Evolutionary conservation across 2,888 invertebrate genomes (phyloP), one percentile per base, ranked within the genome.

Genomic region (Lydus trimaculatus): DNA sequence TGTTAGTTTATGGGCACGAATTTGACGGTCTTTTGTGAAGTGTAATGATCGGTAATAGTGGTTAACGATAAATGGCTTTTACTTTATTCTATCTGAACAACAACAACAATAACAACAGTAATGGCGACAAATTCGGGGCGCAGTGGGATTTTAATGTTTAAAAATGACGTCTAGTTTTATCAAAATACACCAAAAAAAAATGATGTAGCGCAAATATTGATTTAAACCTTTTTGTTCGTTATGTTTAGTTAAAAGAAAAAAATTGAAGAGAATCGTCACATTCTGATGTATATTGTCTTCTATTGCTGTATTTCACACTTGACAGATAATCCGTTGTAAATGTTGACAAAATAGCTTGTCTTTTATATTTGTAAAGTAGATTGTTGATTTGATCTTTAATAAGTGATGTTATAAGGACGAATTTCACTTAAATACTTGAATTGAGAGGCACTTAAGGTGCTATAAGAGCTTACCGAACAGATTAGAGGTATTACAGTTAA

Each of bases 371-470:
- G 56, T 56, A 25, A 25, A 56, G 25, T 5, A 56, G 56, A 23
- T 25, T 56, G 56, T 56, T 15, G 62, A 61, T 31, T 25, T 36
- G 63, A 25, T 36, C 56, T 61, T 66, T 64, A 66, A 65, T 63
- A 59, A 64, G 63, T 59, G 25, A 61, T 33, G 63, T 61, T 69
- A 59, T 68, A 73, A 72, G 70, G 71, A 66, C 72, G 63, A 71
- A 72, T 70, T 72, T 58, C 52, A 56, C 69, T 23, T 36, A 65
- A 61, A 65, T 75, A 76, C 78, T 82, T 76, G 74, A 82, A 84
- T 83, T 81, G 80, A 81, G 80, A 80, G 81, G 82, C 83, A 83
- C 82, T 83, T 83, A 82, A 84, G 82, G 82, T 80, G 82, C 80
- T 77, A 82, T 81, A 83, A 81, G 82, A 80, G 80, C 80, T 81